These are phyloP conservation scores for Lipophrys pholis DNA, from an alignment of 2,113 vertebrate genomes.

Conservation along the genomic window DNA sequence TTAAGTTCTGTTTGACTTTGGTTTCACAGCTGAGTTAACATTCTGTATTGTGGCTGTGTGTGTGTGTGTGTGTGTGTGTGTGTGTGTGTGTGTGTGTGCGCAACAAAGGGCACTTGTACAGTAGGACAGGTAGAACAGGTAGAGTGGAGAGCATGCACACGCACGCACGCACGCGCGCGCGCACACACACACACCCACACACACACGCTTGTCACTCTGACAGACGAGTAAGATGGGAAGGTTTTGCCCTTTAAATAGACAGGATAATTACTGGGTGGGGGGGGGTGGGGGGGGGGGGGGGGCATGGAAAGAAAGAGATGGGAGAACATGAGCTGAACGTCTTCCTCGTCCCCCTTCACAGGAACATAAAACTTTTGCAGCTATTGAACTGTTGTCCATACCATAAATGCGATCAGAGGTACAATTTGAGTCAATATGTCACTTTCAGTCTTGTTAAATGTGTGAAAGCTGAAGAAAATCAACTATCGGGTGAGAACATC, in stretches of 20 bases:
- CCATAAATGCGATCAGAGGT: too few relatives aligned
- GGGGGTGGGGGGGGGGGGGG: constrained; percentile 7
- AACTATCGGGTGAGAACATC: too few relatives aligned
- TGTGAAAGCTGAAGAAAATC: too few relatives aligned
- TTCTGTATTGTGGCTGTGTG: constrained; percentile 1
- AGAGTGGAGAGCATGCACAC: constrained; percentile 13
- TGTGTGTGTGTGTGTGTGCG: constrained; percentile 12
- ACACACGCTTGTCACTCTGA: constrained; percentile 8
- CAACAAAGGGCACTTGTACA: constrained; percentile 58
- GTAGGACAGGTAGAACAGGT: constrained; percentile 74
- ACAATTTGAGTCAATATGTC: too few relatives aligned
- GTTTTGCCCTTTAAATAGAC: constrained; percentile 73
- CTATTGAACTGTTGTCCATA: too few relatives aligned
- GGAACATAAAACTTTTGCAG: neutral
- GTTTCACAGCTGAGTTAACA: constrained; percentile 15
- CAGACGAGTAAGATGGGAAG: constrained; percentile 67
- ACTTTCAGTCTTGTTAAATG: too few relatives aligned
- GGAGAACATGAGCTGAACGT: constrained; percentile 55
- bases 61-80: neutral
- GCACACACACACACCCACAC: too few relatives aligned
- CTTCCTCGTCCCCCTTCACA: neutral
- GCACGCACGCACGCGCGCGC: too few relatives aligned
- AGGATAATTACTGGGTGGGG: constrained; percentile 69
- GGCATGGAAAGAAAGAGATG: constrained; percentile 13
- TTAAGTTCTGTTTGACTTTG: constrained; percentile 33